Conservation (phyloP, 2,113 vertebrate genomes). For the Uria aalge region DNA sequence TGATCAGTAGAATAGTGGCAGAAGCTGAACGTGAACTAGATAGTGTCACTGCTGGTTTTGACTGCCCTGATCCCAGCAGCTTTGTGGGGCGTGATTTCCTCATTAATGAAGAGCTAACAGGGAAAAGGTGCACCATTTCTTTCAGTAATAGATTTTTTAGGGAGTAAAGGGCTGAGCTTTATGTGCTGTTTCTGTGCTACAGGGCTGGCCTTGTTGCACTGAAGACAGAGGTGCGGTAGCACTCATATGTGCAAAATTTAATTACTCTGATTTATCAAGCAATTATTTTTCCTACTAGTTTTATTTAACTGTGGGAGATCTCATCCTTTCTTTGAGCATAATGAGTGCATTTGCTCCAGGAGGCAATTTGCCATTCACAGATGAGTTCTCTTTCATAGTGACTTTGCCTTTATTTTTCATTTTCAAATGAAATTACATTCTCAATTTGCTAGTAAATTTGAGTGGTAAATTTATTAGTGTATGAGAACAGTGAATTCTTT, state of each 20-base stretch:
- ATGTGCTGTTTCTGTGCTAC: neutral
- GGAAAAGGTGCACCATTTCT: neutral
- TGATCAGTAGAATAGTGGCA: neutral
- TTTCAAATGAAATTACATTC: slow-evolving; percentile 49
- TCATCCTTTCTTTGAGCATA: slow-evolving; percentile 20
- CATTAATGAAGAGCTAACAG: neutral
- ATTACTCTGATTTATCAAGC: slow-evolving; percentile 58
- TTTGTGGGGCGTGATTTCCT: neutral
- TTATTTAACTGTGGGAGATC: slow-evolving; percentile 35
- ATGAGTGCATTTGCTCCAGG: slow-evolving; percentile 43
- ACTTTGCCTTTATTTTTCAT: slow-evolving; percentile 21
- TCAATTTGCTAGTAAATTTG: slow-evolving; percentile 42
- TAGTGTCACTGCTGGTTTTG: neutral
- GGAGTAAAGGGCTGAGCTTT: neutral
- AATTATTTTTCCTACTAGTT: slow-evolving; percentile 50
- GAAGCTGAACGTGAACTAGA: neutral
- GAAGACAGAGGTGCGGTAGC: neutral
- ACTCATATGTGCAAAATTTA: slow-evolving; percentile 42
- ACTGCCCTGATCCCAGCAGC: neutral
- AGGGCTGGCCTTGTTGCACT: neutral
- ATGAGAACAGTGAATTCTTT: neutral
- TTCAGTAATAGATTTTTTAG: neutral
- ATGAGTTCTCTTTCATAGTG: slow-evolving; percentile 16
- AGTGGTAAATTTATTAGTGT: neutral
- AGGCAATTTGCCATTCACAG: slow-evolving; percentile 55